Percentiles rank a stretch among this genome's conserved stretches.
Evolutionary conservation across 2,797 vertebrate genomes (phyloP).

Genomic region (Argyrosomus regius): DNA sequence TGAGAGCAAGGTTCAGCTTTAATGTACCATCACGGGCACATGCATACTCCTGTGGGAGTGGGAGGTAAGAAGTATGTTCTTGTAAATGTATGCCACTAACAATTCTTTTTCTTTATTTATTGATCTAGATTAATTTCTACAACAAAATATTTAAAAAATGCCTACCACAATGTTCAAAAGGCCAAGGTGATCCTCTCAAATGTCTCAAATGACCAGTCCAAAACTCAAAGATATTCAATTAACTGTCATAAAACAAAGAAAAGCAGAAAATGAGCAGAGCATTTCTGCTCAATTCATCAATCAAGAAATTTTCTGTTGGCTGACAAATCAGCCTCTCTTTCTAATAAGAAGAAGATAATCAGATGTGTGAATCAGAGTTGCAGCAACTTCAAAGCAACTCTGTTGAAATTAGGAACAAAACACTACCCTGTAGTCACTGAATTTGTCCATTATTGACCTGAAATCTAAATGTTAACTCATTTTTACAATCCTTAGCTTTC

Average conservation of each 20-base stretch:
- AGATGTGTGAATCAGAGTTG: background rate
- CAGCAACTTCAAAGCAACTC: background rate
- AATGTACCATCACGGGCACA: slow-evolving; percentile 51
- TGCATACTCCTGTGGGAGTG: background rate
- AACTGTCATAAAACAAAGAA: background rate
- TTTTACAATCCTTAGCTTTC: background rate
- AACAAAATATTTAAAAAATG: background rate
- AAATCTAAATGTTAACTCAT: background rate
- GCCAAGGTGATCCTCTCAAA: background rate
- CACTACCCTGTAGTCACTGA: too few relatives aligned
- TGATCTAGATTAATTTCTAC: background rate
- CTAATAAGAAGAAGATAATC: background rate
- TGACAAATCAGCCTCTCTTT: background rate
- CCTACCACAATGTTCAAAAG: background rate
- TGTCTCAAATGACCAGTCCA: background rate
- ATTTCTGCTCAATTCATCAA: background rate
- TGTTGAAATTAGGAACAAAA: background rate
- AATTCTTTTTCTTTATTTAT: background rate
- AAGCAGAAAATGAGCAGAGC: background rate
- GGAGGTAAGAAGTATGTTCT: too few relatives aligned
- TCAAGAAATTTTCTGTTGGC: background rate
- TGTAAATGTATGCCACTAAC: background rate
- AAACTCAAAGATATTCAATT: background rate
- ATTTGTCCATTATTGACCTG: background rate
- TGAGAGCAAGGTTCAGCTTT: slow-evolving; percentile 72